Conservation (phyloP, 2,888 invertebrate species). For the Blastobasis lacticolella region DNA sequence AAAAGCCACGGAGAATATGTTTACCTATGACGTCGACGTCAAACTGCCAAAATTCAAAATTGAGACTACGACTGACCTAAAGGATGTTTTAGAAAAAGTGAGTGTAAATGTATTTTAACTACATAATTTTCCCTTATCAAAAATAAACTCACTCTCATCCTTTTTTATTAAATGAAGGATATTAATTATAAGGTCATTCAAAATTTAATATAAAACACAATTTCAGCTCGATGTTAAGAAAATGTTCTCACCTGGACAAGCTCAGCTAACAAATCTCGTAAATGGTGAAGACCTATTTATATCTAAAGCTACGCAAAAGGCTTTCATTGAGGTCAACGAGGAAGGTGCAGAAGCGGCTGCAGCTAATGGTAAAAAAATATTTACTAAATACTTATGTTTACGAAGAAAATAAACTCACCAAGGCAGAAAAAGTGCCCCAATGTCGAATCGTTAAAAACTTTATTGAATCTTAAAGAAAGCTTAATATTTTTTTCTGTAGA, state of each 20-base stretch:
- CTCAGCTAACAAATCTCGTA: conserved; percentile 78
- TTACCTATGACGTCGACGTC: conserved; percentile 71
- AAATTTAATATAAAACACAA: not conserved
- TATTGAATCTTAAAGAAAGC: too few species aligned
- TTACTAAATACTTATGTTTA: too few species aligned
- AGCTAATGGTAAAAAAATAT: conserved; percentile 79
- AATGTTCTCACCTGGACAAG: conserved; percentile 40
- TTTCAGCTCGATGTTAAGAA: conserved; percentile 35
- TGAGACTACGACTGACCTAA: conserved; percentile 80
- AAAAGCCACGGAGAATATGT: conserved; percentile 54
- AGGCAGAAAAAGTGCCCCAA: too few species aligned
- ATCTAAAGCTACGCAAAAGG: conserved; percentile 83
- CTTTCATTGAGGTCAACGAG: conserved; percentile 89
- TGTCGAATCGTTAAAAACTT: too few species aligned
- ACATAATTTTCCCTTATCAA: not conserved
- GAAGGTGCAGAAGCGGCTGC: conserved; percentile 90
- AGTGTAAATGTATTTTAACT: not conserved
- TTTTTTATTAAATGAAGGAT: not conserved
- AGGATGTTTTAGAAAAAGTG: conserved; percentile 75
- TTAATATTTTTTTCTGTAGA: too few species aligned
- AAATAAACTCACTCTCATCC: not conserved
- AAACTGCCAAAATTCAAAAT: conserved; percentile 86
- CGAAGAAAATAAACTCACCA: too few species aligned
- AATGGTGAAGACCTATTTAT: conserved; percentile 67
- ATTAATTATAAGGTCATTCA: not conserved